Conservation (phyloP, 2,797 vertebrate species). For the Limnodromus scolopaceus region DNA sequence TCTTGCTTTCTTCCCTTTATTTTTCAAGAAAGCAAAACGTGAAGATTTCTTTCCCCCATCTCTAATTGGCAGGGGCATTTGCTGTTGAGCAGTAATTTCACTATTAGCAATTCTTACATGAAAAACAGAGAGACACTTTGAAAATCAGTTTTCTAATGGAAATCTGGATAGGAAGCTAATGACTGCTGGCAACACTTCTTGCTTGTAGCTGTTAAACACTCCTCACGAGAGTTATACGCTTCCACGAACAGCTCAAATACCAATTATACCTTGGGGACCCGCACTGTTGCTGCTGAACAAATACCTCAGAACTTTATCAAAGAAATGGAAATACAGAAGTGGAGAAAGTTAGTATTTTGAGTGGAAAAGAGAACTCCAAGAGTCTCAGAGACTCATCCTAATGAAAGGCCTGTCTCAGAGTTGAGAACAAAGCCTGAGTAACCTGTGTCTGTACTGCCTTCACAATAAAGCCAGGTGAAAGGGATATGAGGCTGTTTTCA, state of each 20-base stretch:
- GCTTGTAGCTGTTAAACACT: background rate
- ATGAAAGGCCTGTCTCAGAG: background rate
- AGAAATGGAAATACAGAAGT: background rate
- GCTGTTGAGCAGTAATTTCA: background rate
- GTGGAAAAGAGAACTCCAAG: background rate
- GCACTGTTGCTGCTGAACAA: background rate
- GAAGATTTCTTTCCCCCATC: background rate
- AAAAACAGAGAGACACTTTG: background rate
- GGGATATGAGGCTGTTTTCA: background rate
- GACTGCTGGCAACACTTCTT: background rate
- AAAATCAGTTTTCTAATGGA: background rate
- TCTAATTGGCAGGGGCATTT: background rate
- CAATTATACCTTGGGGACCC: background rate
- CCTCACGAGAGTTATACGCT: background rate
- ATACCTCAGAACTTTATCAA: background rate
- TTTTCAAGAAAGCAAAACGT: background rate
- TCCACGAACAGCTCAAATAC: background rate
- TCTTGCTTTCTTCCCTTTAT: background rate
- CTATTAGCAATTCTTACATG: background rate
- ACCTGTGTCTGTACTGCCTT: background rate
- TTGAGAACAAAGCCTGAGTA: background rate
- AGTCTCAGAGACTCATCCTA: background rate
- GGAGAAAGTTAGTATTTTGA: background rate
- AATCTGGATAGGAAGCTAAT: background rate
- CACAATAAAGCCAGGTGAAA: background rate